A percentile compares a stretch with the other conserved stretches of the same genome.
These are phyloP conservation scores for Cinara cedri DNA, from an alignment of 2,888 invertebrate species.

Conservation along the genomic window DNA sequence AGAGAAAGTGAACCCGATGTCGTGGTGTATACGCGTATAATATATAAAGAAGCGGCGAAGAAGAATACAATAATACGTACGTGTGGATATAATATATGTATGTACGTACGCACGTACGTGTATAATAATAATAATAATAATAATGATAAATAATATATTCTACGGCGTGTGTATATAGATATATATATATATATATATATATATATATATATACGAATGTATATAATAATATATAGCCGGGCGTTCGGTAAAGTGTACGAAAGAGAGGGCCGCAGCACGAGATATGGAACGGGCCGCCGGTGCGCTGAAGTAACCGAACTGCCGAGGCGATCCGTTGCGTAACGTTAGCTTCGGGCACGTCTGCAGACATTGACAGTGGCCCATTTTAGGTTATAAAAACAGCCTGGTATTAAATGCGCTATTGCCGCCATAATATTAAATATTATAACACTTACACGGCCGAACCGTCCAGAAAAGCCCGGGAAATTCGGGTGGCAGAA, in stretches of 20 bases:
- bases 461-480: constrained; percentile 4
- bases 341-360: constrained; percentile 48
- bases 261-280: constrained; percentile 31
- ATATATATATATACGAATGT: too few relatives aligned
- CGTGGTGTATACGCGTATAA: neutral
- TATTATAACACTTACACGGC: neutral
- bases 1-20: constrained; percentile 54
- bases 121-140: too few relatives aligned
- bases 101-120: neutral
- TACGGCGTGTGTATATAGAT: neutral
- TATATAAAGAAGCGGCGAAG: constrained; percentile 27
- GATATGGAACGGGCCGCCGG: constrained; percentile 45
- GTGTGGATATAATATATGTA: constrained; percentile 10
- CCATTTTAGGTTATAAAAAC: constrained; percentile 33
- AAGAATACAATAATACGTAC: constrained; percentile 35
- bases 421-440: too few relatives aligned
- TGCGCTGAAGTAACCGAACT: constrained; percentile 39
- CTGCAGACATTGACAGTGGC: constrained; percentile 56
- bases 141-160: constrained; percentile 21
- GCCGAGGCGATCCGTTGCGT: constrained; percentile 31
- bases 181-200: too few relatives aligned
- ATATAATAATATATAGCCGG: too few relatives aligned
- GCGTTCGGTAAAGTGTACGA: too few relatives aligned
- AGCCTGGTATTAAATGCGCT: too few relatives aligned
- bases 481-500: too few relatives aligned